These are phyloP conservation scores for Plotosus lineatus DNA, from an alignment of 2,113 vertebrate species.

Conservation along the genomic window DNA sequence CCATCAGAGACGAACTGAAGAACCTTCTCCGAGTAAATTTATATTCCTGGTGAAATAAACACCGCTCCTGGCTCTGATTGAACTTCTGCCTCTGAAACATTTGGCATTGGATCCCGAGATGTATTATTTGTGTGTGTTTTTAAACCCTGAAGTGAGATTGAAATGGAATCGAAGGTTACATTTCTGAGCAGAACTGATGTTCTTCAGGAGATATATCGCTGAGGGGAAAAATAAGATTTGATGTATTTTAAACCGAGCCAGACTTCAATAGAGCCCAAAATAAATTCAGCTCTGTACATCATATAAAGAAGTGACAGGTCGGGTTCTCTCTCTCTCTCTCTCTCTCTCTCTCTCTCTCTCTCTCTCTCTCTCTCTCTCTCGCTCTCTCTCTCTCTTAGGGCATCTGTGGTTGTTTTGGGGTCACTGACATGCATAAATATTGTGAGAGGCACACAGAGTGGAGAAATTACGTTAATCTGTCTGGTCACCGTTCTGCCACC, in stretches of 20 bases:
- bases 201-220: slow-evolving; percentile 15
- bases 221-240: slow-evolving; percentile 16
- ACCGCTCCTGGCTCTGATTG: background rate
- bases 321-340: slow-evolving; percentile 29
- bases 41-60: slow-evolving; percentile 3
- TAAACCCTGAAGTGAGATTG: slow-evolving; percentile 8
- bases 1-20: background rate
- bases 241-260: slow-evolving; percentile 36
- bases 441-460: slow-evolving; percentile 42
- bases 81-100: background rate
- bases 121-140: slow-evolving; percentile 10
- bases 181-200: slow-evolving; percentile 2
- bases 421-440: slow-evolving; percentile 47
- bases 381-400: slow-evolving; percentile 15
- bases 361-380: slow-evolving; percentile 29
- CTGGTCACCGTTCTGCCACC: slow-evolving; percentile 65
- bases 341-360: slow-evolving; percentile 22
- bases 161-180: slow-evolving; percentile 16
- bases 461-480: slow-evolving; percentile 51
- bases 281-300: slow-evolving; percentile 27
- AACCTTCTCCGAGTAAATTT: background rate
- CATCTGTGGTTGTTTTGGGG: slow-evolving; percentile 50
- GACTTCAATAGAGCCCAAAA: slow-evolving; percentile 38
- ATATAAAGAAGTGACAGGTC: slow-evolving; percentile 40
- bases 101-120: background rate